phyloP scores from a whole-genome alignment of 1,140 invertebrate genomes.

The Antheraea mylitta region DNA sequence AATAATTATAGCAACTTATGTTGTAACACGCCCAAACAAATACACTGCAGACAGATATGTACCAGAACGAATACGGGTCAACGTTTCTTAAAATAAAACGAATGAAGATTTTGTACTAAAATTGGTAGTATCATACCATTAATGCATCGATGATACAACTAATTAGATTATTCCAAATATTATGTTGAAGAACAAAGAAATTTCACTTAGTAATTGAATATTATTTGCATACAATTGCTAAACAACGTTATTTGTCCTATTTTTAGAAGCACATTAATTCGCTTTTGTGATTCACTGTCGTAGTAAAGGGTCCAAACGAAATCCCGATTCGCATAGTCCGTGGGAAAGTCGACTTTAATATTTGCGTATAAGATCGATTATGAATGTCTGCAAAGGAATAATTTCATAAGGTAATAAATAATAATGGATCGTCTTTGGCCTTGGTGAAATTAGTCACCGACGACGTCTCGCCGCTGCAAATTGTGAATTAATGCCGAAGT shows the following conservation, averaged over 20 bases:
- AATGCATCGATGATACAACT: background rate
- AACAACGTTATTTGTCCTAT: slow-evolving; percentile 40
- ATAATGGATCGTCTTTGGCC: slow-evolving; percentile 73
- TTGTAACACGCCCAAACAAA: no score
- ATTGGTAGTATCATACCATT: no score
- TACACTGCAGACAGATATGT: no score
- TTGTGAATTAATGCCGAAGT: slow-evolving; percentile 51
- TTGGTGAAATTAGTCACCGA: slow-evolving; percentile 69
- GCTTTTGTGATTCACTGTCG: slow-evolving; percentile 57
- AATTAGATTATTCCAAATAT: background rate
- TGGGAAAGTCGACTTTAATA: slow-evolving; percentile 35
- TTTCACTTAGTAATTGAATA: slow-evolving; percentile 19
- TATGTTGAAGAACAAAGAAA: slow-evolving; percentile 12
- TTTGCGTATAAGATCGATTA: slow-evolving; percentile 36
- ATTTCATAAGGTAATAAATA: slow-evolving; percentile 75
- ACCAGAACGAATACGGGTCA: no score
- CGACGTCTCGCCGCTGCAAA: slow-evolving; percentile 55
- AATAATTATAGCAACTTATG: no score
- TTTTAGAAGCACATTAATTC: slow-evolving; percentile 58
- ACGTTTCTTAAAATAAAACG: no score
- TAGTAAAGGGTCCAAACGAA: slow-evolving; percentile 65
- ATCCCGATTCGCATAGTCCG: slow-evolving; percentile 34
- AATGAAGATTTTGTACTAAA: no score
- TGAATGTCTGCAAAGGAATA: slow-evolving; percentile 31
- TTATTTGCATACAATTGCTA: slow-evolving; percentile 26